Evolutionary conservation across 2,888 invertebrate genomes (phyloP).

Genomic region (Tinea semifulvella): DNA sequence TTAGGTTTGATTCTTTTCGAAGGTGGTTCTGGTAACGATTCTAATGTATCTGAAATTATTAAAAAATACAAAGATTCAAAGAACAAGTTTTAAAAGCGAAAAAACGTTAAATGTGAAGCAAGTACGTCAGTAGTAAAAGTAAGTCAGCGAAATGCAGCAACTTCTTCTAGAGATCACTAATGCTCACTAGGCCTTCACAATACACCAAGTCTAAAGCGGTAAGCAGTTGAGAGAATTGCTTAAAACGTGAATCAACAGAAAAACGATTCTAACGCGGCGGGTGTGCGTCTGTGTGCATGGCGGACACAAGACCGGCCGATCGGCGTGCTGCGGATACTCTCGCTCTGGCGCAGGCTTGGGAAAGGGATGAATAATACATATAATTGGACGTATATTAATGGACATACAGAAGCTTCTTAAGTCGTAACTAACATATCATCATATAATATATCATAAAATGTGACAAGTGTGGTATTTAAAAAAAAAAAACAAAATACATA

Average conservation of each 20-base stretch:
- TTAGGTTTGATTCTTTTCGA: not conserved
- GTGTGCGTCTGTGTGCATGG: slow-evolving; percentile 18
- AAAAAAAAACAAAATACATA: slow-evolving; percentile 21
- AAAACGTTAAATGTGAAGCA: too few species aligned
- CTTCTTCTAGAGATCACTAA: too few species aligned
- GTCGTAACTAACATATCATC: not conserved
- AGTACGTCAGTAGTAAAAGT: too few species aligned
- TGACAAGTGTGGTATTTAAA: not conserved
- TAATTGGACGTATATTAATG: too few species aligned
- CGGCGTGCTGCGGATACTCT: slow-evolving; percentile 16
- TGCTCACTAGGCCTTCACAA: too few species aligned
- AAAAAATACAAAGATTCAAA: slow-evolving; percentile 18
- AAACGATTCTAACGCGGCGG: too few species aligned
- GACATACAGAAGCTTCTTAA: slow-evolving; percentile 19
- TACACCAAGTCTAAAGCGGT: too few species aligned
- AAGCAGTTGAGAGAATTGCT: too few species aligned
- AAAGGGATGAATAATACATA: too few species aligned
- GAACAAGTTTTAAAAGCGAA: slow-evolving; percentile 19
- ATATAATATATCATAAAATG: not conserved
- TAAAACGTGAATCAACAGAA: too few species aligned
- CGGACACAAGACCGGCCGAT: slow-evolving; percentile 16
- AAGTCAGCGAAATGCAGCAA: slow-evolving; percentile 11
- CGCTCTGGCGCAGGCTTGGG: slow-evolving; percentile 22
- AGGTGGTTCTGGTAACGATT: slow-evolving; percentile 2
- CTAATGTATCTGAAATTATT: not conserved